Evolutionary conservation across 2,888 invertebrate genomes (phyloP), one percentile per base, ranked within the genome.

Genomic region (Drosophila buzzatii): DNA sequence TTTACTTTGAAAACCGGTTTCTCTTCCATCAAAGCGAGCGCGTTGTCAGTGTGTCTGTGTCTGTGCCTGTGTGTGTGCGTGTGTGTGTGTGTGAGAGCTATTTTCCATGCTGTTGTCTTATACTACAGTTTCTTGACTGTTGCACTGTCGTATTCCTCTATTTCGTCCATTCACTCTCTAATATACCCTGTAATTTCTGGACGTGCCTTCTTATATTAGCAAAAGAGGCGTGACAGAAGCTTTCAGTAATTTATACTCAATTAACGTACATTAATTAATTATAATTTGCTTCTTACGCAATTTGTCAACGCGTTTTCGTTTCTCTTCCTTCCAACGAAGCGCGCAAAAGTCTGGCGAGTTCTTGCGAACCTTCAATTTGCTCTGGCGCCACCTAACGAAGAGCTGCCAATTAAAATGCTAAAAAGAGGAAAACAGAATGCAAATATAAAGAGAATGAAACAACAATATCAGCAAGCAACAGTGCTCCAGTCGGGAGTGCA

Each of bases 1-100:
- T 86, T 86, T 75, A 65, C 59, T 55, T 65, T 63, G 42, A 53
- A 75, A 84, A 85, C 89, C 59, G 67, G 89, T 84, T 84, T 82
- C 42, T 45, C 49, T 27, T 39, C 52, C 70, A 58, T 23, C 56
- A 51, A 52, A 45, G 39, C 18, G 33, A 6, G 12, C 2, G 12
- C 3, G 3, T 14, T 27, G 27, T 27, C 27, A 27, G 6, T 33
- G n/a, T 31, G 10, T 27, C 27, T 31, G 47, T 12, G 51, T 12
- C 2, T 33, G n/a, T 31, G 10, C 23, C 23, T 31, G 27, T 12
- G 27, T 47, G 27, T 64, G 61, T 42, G 64, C 51, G 66, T 12
- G 23, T 42, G 42, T 18, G 41, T 18, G 41, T 10, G 18, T 18
- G 42, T 18, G 42, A 10, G 69, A 58, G 68, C 60, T 55, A 65